These are phyloP conservation scores for Papilio elwesi DNA, from an alignment of 2,888 invertebrate species.

Conservation along the genomic window DNA sequence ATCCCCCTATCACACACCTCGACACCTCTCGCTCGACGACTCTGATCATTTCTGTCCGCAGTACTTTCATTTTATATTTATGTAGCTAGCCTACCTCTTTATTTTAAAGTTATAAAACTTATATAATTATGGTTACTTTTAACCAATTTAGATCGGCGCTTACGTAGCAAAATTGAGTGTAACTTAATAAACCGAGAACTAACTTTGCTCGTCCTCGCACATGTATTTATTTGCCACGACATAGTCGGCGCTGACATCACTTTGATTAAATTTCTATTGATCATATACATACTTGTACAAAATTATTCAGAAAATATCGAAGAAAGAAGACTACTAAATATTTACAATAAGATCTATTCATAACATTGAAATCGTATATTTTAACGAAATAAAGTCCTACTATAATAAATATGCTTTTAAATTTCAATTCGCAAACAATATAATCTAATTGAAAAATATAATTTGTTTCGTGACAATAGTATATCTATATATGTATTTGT, in stretches of 20 bases:
- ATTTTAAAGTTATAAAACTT: not conserved
- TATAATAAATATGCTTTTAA: not conserved
- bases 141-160: constrained; percentile 35
- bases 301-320: not conserved
- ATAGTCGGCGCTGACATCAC: constrained; percentile 30
- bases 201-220: constrained; percentile 37
- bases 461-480: too few species aligned
- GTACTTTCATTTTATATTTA: not conserved
- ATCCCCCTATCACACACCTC: too few species aligned
- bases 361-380: not conserved
- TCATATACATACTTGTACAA: not conserved
- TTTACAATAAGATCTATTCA: not conserved
- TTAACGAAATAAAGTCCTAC: not conserved
- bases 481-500: too few species aligned
- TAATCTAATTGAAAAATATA: too few species aligned
- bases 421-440: not conserved
- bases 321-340: not conserved
- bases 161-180: constrained; percentile 40
- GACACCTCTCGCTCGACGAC: too few species aligned
- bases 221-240: constrained; percentile 37
- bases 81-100: not conserved
- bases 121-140: constrained; percentile 37
- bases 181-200: constrained; percentile 40
- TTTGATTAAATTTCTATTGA: constrained; percentile 29
- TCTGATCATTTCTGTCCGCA: too few species aligned